Evolutionary conservation across 2,113 vertebrate genomes (phyloP).

Genomic region (Toxostoma redivivum): DNA sequence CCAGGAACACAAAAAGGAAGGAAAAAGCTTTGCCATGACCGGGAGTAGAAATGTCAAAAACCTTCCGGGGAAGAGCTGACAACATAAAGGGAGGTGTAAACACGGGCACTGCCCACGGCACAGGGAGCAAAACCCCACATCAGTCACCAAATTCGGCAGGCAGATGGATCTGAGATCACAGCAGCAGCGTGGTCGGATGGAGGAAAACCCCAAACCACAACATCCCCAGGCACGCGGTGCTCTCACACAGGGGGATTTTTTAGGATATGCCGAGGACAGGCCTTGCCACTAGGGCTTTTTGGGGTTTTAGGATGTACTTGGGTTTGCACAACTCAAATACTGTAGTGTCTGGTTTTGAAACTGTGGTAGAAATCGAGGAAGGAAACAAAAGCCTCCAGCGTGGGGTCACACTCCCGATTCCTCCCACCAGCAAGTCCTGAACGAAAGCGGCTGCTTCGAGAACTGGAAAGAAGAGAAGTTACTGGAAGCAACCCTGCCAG

Average conservation of each 20-base stretch:
- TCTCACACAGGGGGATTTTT: background rate
- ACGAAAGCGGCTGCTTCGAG: constrained; percentile 35
- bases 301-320: background rate
- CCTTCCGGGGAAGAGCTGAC: background rate
- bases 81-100: background rate
- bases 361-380: background rate
- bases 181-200: constrained; percentile 18
- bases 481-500: constrained; percentile 11
- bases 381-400: background rate
- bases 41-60: background rate
- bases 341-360: constrained; percentile 50
- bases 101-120: background rate
- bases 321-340: constrained; percentile 42
- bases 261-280: background rate
- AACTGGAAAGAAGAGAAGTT: constrained; percentile 54
- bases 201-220: background rate
- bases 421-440: background rate
- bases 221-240: background rate
- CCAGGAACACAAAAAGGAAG: background rate
- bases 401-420: background rate
- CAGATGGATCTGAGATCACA: background rate
- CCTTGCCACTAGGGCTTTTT: background rate
- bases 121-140: background rate
- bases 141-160: constrained; percentile 7
- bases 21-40: background rate